Percentiles rank a stretch among this genome's conserved stretches.
phyloP scores from a whole-genome alignment of 1,140 invertebrate species.

The Lasioglossum baleicum region DNA sequence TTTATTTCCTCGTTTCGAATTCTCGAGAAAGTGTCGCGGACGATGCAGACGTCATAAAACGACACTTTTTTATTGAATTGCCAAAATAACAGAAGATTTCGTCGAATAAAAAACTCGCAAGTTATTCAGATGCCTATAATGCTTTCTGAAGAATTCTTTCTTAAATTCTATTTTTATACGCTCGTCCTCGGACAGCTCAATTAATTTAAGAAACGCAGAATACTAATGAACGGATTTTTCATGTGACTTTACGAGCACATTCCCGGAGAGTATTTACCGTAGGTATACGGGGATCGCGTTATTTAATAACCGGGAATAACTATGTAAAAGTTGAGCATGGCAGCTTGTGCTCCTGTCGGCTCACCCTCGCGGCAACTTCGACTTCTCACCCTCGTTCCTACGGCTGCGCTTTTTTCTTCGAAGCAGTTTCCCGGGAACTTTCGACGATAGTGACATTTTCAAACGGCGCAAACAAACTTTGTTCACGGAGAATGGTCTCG shows the following conservation, averaged over 20 bases:
- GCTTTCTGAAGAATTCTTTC: no score
- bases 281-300: slow-evolving; percentile 53
- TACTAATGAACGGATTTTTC: background rate
- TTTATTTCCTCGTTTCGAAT: slow-evolving; percentile 13
- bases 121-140: no score
- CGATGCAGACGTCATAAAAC: background rate
- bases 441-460: slow-evolving; percentile 54
- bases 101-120: background rate
- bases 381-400: slow-evolving; percentile 38
- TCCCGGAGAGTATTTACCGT: slow-evolving; percentile 42
- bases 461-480: slow-evolving; percentile 43
- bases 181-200: no score
- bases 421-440: slow-evolving; percentile 47
- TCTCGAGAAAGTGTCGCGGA: background rate
- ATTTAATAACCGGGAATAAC: slow-evolving; percentile 70
- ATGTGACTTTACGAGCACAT: slow-evolving; percentile 24
- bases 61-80: slow-evolving; percentile 1
- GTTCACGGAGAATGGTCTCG: slow-evolving; percentile 1
- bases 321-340: slow-evolving; percentile 63
- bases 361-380: slow-evolving; percentile 40
- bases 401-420: slow-evolving; percentile 17
- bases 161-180: no score
- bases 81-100: background rate
- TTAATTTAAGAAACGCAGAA: no score
- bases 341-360: slow-evolving; percentile 11